Conservation (phyloP, 2,113 vertebrate species). For the Serilophus lunatus region DNA sequence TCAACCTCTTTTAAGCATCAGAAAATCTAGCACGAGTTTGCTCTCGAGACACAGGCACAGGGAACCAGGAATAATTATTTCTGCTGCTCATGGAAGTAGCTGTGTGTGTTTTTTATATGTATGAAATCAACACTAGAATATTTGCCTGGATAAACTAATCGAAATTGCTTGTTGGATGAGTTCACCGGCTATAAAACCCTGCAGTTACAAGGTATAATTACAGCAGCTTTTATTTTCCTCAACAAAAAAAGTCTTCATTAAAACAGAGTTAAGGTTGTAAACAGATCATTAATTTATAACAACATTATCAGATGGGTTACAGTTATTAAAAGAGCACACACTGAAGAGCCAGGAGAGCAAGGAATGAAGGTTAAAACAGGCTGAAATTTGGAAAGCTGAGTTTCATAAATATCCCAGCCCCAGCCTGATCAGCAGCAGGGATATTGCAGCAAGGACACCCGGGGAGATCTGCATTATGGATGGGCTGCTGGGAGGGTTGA, state of each 20-base stretch:
- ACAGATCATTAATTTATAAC: conserved; percentile 71
- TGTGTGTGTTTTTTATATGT: not conserved
- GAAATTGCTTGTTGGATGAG: conserved; percentile 65
- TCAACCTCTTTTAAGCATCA: not conserved
- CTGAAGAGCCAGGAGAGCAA: not conserved
- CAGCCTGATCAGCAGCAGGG: not conserved
- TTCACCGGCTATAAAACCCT: conserved; percentile 58
- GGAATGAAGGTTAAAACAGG: conserved; percentile 1
- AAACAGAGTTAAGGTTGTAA: conserved; percentile 66
- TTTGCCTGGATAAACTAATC: conserved; percentile 67
- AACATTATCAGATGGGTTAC: conserved; percentile 67
- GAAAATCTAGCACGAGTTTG: not conserved
- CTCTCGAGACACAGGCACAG: not conserved
- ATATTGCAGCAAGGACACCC: not conserved
- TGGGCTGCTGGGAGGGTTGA: not conserved
- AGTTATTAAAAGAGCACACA: conserved; percentile 61
- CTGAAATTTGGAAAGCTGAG: not conserved
- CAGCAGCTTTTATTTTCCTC: conserved; percentile 64
- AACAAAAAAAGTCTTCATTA: conserved; percentile 60
- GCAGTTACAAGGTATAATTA: conserved; percentile 65
- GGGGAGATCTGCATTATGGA: not conserved
- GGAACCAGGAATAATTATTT: conserved; percentile 25
- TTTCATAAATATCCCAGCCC: not conserved
- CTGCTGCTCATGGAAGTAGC: conserved; percentile 7
- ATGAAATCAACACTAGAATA: conserved; percentile 56